Conservation (phyloP, 2,888 invertebrate genomes). For the Dryocosmus kuriphilus region DNA sequence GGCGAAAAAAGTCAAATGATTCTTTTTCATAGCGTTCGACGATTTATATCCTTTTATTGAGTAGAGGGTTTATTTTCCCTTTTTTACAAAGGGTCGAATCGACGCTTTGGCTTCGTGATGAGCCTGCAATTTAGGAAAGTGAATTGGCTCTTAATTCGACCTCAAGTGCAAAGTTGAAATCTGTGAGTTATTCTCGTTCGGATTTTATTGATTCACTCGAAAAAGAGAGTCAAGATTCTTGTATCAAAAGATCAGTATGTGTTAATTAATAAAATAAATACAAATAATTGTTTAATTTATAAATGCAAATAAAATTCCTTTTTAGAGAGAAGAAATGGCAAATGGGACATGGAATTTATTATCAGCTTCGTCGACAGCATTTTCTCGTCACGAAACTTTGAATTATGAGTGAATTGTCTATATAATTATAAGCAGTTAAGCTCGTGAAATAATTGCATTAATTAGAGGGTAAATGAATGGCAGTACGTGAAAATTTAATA, state of each 20-base stretch:
- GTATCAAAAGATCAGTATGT: not conserved
- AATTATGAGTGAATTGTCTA: not conserved
- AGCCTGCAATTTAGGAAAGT: conserved; percentile 14
- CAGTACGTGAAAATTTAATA: too few relatives aligned
- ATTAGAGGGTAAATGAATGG: not conserved
- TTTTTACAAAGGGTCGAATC: conserved; percentile 6
- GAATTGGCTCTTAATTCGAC: conserved; percentile 20
- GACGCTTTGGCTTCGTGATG: conserved; percentile 15
- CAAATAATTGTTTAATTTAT: too few relatives aligned
- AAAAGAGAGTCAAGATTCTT: not conserved
- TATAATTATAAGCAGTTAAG: not conserved
- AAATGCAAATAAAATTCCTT: not conserved
- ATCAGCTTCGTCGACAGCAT: not conserved
- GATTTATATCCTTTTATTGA: not conserved
- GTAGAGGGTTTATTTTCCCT: not conserved
- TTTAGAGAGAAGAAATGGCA: not conserved
- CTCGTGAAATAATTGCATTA: not conserved
- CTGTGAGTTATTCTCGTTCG: not conserved
- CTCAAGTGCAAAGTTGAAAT: not conserved
- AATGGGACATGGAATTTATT: not conserved
- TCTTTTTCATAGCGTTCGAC: conserved; percentile 1
- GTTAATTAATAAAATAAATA: too few relatives aligned
- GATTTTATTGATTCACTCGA: conserved; percentile 3
- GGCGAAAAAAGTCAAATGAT: not conserved
- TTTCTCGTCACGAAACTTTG: not conserved